Conservation (phyloP, 2,797 vertebrate genomes). For the Coregonus sp. region DNA sequence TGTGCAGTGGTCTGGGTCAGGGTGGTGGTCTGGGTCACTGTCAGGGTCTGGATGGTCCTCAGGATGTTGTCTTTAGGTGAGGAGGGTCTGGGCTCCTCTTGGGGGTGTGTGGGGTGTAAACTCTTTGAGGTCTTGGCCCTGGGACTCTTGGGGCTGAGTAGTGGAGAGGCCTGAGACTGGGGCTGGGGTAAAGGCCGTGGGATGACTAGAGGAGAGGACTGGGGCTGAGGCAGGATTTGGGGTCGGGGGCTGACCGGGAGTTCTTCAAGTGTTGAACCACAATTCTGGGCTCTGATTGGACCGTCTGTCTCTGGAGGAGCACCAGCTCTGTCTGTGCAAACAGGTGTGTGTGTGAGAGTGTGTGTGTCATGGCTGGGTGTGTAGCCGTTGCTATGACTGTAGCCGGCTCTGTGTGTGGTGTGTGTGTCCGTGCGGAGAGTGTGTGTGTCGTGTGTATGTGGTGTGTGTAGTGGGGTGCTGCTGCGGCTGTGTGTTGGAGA, state of each 20-base stretch:
- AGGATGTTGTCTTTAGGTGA: conserved; percentile 50
- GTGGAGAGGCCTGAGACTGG: neutral
- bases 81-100: conserved; percentile 54
- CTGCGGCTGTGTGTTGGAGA: conserved; percentile 66
- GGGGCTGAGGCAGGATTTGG: conserved; percentile 34
- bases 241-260: conserved; percentile 60
- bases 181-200: neutral
- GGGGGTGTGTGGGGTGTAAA: conserved; percentile 64
- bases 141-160: neutral
- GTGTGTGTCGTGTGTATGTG: conserved; percentile 73
- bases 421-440: conserved; percentile 70
- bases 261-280: conserved; percentile 83
- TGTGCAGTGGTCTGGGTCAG: conserved; percentile 66
- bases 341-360: conserved; percentile 64
- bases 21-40: conserved; percentile 58
- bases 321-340: conserved; percentile 77
- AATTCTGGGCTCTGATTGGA: conserved; percentile 69
- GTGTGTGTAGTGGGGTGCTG: conserved; percentile 65
- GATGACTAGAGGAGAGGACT: too few species aligned
- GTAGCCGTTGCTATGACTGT: conserved; percentile 35
- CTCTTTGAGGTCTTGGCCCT: conserved; percentile 16
- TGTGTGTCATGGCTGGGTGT: conserved; percentile 67
- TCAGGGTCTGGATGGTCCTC: conserved; percentile 56
- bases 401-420: conserved; percentile 42
- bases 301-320: conserved; percentile 56